Evolutionary conservation across 1,140 invertebrate genomes (phyloP).

Genomic region (Rhyzopertha dominica): DNA sequence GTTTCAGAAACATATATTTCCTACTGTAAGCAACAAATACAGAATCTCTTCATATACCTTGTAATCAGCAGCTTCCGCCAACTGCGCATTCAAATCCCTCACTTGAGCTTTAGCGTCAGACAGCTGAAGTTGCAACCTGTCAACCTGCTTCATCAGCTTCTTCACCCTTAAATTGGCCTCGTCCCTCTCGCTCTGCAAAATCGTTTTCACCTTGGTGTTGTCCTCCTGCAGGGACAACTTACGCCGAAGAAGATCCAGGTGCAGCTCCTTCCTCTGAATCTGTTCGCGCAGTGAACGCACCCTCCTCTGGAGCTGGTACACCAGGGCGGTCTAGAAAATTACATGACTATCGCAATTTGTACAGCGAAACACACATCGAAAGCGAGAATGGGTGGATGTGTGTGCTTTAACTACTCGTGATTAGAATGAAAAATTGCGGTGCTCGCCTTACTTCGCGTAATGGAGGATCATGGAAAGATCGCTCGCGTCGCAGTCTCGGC

Average conservation of each 20-base stretch:
- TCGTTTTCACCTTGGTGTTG: conserved; percentile 57
- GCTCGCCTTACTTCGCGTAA: conserved; percentile 42
- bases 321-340: conserved; percentile 63
- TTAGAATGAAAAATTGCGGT: neutral
- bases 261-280: conserved; percentile 83
- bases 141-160: conserved; percentile 71
- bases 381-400: no score
- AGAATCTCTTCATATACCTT: conserved; percentile 62
- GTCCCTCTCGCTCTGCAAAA: conserved; percentile 64
- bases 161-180: conserved; percentile 69
- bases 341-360: neutral
- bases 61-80: conserved; percentile 76
- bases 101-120: conserved; percentile 65
- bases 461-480: conserved; percentile 65
- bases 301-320: conserved; percentile 77
- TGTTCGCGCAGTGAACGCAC: conserved; percentile 80
- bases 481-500: conserved; percentile 64
- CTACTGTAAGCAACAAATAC: neutral
- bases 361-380: neutral
- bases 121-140: conserved; percentile 66
- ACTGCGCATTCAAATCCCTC: conserved; percentile 70
- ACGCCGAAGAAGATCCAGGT: conserved; percentile 80
- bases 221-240: conserved; percentile 81
- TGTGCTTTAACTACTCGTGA: conserved; percentile 1
- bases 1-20: no score